Evolutionary conservation across 1,140 invertebrate species (phyloP).

Genomic region (Lucilia cuprina): DNA sequence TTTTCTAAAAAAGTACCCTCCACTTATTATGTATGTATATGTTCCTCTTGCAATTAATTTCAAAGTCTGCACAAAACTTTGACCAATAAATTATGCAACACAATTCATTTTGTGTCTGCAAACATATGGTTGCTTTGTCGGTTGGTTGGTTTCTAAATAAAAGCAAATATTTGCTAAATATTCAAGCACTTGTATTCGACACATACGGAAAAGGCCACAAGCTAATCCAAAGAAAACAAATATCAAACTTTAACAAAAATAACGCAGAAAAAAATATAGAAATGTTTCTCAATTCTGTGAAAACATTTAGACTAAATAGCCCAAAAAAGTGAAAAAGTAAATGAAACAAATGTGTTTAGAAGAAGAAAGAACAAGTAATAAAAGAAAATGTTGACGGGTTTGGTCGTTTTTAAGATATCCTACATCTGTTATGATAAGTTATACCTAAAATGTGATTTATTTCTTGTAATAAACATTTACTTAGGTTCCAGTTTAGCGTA

Average conservation of each 20-base stretch:
- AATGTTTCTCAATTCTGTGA: not conserved
- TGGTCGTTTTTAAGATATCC: no score
- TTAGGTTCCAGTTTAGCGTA: no score
- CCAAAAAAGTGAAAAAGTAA: not conserved
- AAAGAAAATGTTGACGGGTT: no score
- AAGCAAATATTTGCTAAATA: not conserved
- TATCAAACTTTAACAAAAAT: not conserved
- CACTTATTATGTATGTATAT: no score
- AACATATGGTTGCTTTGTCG: not conserved
- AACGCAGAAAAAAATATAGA: not conserved
- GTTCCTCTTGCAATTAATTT: not conserved
- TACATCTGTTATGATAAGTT: no score
- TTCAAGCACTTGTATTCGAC: not conserved
- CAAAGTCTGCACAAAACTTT: constrained; percentile 7
- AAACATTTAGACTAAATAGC: not conserved
- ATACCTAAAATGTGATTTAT: no score
- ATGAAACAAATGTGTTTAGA: not conserved
- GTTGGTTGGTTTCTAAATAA: not conserved
- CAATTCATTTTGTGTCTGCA: not conserved
- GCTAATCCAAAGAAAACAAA: constrained; percentile 2
- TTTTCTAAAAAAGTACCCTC: no score
- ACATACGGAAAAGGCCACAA: not conserved
- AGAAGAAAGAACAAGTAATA: not conserved
- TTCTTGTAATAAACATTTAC: no score
- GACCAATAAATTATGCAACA: constrained; percentile 12